Percentiles rank a stretch among this genome's conserved stretches.
phyloP scores from a whole-genome alignment of 2,113 vertebrate species.

The Elephantulus edwardii region DNA sequence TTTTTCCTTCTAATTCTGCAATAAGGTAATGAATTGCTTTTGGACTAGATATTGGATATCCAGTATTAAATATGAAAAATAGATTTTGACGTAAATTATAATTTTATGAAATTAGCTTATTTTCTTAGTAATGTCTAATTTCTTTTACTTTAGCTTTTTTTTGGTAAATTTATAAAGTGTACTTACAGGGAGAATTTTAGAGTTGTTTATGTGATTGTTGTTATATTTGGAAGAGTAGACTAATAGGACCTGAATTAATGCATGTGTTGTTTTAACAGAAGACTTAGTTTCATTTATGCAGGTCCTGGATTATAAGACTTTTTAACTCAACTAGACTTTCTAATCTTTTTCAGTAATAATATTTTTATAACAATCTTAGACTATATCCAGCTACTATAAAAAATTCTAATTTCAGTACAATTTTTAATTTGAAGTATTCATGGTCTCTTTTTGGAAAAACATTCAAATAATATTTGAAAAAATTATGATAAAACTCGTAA shows the following conservation, averaged over 20 bases:
- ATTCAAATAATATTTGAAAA: not conserved
- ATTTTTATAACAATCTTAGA: slow-evolving; percentile 35
- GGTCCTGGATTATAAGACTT: slow-evolving; percentile 67
- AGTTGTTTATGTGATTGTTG: slow-evolving; percentile 59
- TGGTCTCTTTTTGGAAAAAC: slow-evolving; percentile 31
- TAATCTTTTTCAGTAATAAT: slow-evolving; percentile 50
- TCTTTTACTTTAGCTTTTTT: not conserved
- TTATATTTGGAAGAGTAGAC: slow-evolving; percentile 64
- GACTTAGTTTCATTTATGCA: slow-evolving; percentile 62
- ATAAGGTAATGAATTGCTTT: not conserved
- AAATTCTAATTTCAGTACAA: not conserved
- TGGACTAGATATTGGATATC: slow-evolving; percentile 7
- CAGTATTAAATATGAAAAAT: slow-evolving; percentile 10
- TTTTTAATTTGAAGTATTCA: not conserved
- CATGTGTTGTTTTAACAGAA: slow-evolving; percentile 66
- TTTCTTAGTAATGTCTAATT: not conserved
- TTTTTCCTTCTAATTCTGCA: not conserved
- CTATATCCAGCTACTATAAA: not conserved
- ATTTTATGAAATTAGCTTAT: slow-evolving; percentile 10
- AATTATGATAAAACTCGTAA: not conserved
- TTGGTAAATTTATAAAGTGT: slow-evolving; percentile 14
- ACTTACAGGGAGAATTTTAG: not conserved
- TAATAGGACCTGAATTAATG: slow-evolving; percentile 61
- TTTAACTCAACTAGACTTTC: slow-evolving; percentile 59
- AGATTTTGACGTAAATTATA: not conserved